Evolutionary conservation across 2,888 invertebrate species (phyloP), one percentile per base, ranked within the genome.

Genomic region (Polyommatus iphigenia): DNA sequence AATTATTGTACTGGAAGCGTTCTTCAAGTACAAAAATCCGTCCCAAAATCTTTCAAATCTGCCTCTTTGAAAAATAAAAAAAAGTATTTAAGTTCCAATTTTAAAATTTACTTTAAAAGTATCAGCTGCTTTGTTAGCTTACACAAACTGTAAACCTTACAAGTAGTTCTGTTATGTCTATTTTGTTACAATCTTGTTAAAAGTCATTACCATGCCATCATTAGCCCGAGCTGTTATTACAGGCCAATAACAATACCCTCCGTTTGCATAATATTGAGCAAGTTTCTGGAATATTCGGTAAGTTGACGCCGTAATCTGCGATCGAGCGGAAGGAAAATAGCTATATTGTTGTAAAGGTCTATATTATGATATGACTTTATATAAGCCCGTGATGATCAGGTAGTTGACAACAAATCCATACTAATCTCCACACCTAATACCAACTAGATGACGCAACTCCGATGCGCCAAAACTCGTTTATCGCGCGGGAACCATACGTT

Each of bases 201-300:
- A 24, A 24, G 62, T 62, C 62, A 62, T 62, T 62, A 62, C 62
- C 62, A 20, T 62, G 20, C 20, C 20, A 24, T 62, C 8, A 59
- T 59, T 59, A 24, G 20, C 24, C 20, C 46, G 54, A 77, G 78
- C 78, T 77, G 81, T 79, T 81, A 81, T 81, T 80, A 88, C 86
- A 82, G 81, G 83, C 85, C 83, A 86, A 89, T 90, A 89, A 89
- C 88, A 88, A 87, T 88, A 87, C 84, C 88, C 87, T 85, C 24
- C 62, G 88, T 90, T 89, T 88, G 89, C 90, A 91, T 92, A 91
- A 91, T 87, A 85, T 84, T 83, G 80, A 20, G 72, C 57, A 54
- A 36, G 18, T 29, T 77, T 81, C 80, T 82, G 83, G 83, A 87
- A 87, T 91, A 92, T 91, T 91, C 88, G 89, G 89, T 91, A 93